Evolutionary conservation across 2,113 vertebrate species (phyloP), one percentile per base, ranked within the genome.

Genomic region (Eublepharis macularius): DNA sequence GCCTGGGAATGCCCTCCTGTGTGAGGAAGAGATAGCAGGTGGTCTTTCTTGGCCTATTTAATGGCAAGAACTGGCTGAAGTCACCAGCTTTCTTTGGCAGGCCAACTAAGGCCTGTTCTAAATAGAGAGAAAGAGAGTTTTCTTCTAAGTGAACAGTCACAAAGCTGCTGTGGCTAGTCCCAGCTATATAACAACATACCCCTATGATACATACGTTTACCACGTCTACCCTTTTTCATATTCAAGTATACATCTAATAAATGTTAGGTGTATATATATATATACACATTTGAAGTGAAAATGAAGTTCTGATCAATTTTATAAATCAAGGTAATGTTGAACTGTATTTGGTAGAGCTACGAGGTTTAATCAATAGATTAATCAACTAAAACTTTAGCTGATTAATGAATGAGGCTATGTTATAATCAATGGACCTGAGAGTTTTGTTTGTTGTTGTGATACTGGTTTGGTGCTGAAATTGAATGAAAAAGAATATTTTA

Each of bases 401-500:
- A 6, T 77, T 34, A 77, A 77, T 26, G 2, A 57, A 34, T 77
- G 11, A 76, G 45, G 16, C 32, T 32, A 41, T 41, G n/a, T 80
- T 45, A 65, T n/a, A 63, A 63, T 80, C 9, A 32, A 9, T 80
- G 39, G 14, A 6, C 60, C 45, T 80, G 41, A n/a, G 60, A 47
- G 60, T 65, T 65, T 39, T 24, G 13, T 77, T 77, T 57, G 57
- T 39, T 29, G 29, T 43, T 65, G 24, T 79, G 57, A 3, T 32
- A n/a, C 34, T 78, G 76, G 34, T 39, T 24, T 78, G 36, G 8
- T 79, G 16, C 6, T 34, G 29, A 88, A 89, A 70, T 79, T 29
- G 81, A 82, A 63, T 69, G 70, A n/a, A 79, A 78, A 49, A 77
- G 14, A 9, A 19, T 54, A 54, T 78, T 34, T 82, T 91, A 87